These are phyloP conservation scores for Agapostemon virescens DNA, from an alignment of 2,888 invertebrate genomes.

Conservation along the genomic window DNA sequence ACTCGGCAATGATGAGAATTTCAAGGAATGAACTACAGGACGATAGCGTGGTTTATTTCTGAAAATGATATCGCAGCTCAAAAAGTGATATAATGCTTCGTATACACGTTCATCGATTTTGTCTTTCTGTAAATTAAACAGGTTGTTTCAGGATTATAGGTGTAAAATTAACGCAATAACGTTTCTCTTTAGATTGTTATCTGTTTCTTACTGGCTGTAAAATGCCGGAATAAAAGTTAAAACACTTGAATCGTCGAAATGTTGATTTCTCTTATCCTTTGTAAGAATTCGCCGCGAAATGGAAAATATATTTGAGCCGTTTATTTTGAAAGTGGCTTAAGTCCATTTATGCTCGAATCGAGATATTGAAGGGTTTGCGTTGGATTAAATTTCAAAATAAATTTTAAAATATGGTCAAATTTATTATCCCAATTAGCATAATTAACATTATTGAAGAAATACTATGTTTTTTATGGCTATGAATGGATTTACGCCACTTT, in stretches of 20 bases:
- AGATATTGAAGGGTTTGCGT: too few species aligned
- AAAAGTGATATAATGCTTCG: neutral
- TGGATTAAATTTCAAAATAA: too few species aligned
- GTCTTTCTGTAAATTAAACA: neutral
- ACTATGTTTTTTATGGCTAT: too few species aligned
- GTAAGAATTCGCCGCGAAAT: neutral
- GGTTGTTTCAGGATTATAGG: neutral
- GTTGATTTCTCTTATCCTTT: neutral
- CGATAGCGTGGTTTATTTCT: neutral
- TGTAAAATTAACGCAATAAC: neutral
- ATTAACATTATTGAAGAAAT: too few species aligned
- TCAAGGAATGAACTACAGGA: neutral
- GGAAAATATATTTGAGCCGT: too few species aligned
- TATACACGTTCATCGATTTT: neutral
- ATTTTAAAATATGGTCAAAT: too few species aligned
- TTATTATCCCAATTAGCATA: too few species aligned
- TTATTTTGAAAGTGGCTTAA: too few species aligned
- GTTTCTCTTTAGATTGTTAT: neutral
- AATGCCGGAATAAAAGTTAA: neutral
- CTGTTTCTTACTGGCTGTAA: neutral
- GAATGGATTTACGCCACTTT: too few species aligned
- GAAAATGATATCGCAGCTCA: neutral
- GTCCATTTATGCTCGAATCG: too few species aligned
- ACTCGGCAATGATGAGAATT: neutral
- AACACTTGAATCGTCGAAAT: neutral